These are phyloP conservation scores for Oxytorus armatus DNA, from an alignment of 2,888 invertebrate species.

Conservation along the genomic window DNA sequence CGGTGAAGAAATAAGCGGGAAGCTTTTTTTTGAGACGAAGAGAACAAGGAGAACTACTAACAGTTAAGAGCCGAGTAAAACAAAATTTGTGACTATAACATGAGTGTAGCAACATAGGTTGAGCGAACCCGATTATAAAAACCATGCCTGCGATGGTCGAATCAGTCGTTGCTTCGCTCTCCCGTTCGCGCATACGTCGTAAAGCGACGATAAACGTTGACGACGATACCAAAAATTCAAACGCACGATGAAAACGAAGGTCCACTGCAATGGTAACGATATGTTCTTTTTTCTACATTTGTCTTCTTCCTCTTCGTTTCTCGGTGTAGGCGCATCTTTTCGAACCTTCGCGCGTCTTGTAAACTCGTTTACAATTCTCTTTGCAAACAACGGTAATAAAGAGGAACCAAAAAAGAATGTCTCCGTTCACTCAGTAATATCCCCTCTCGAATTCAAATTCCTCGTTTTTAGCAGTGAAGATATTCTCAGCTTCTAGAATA, in stretches of 20 bases:
- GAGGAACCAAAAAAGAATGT: background rate
- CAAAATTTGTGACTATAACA: constrained; percentile 60
- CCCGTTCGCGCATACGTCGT: constrained; percentile 34
- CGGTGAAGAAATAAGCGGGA: background rate
- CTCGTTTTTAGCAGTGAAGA: too few relatives aligned
- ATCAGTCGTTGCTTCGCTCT: constrained; percentile 66
- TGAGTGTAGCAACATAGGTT: constrained; percentile 18
- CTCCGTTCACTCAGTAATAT: background rate
- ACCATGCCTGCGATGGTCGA: constrained; percentile 67
- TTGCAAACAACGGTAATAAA: background rate
- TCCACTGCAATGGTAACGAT: constrained; percentile 64
- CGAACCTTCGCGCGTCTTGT: background rate
- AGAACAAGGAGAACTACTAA: constrained; percentile 52
- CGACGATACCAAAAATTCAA: constrained; percentile 59
- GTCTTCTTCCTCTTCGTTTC: background rate
- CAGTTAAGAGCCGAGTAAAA: constrained; percentile 62
- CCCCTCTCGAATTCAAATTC: too few relatives aligned
- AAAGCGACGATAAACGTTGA: constrained; percentile 52
- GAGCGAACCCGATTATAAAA: constrained; percentile 49
- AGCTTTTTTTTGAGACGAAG: background rate
- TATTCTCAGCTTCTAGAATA: background rate
- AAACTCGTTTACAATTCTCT: background rate
- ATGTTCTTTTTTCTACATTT: constrained; percentile 7
- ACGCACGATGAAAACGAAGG: constrained; percentile 58
- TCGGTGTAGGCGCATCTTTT: background rate